Percentiles rank a stretch among this genome's conserved stretches.
phyloP scores from a whole-genome alignment of 2,888 invertebrate genomes.

The Morpho achilles region DNA sequence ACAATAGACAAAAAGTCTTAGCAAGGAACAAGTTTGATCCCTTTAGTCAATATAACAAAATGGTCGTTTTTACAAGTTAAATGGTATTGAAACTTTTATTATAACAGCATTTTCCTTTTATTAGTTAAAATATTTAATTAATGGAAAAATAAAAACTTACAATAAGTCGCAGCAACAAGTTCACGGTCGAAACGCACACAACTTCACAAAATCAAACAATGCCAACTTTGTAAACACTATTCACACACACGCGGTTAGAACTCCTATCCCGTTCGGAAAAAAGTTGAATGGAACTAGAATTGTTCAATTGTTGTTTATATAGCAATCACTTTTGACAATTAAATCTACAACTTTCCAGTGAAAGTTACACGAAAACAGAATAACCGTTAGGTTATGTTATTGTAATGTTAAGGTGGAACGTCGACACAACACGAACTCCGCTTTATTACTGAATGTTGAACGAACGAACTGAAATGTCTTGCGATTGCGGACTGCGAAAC shows the following conservation, averaged over 20 bases:
- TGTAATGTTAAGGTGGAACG: conserved; percentile 44
- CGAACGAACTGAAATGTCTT: conserved; percentile 22
- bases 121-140: not conserved
- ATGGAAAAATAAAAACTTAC: conserved; percentile 32
- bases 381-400: conserved; percentile 61
- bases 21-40: too few species aligned
- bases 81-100: too few species aligned
- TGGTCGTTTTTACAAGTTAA: too few species aligned
- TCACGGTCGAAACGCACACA: conserved; percentile 53
- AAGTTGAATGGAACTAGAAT: conserved; percentile 15
- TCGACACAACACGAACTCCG: conserved; percentile 41
- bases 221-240: conserved; percentile 60
- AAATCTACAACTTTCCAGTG: conserved; percentile 31
- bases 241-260: conserved; percentile 36
- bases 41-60: too few species aligned
- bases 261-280: conserved; percentile 26
- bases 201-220: conserved; percentile 51
- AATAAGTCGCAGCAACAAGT: conserved; percentile 53
- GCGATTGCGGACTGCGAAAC: conserved; percentile 23
- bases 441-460: conserved; percentile 49
- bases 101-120: too few species aligned
- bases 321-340: conserved; percentile 18
- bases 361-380: conserved; percentile 52
- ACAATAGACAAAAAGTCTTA: too few species aligned
- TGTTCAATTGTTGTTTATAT: conserved; percentile 4